Evolutionary conservation across 2,888 invertebrate species (phyloP).

Genomic region (Teleiodes luculella): DNA sequence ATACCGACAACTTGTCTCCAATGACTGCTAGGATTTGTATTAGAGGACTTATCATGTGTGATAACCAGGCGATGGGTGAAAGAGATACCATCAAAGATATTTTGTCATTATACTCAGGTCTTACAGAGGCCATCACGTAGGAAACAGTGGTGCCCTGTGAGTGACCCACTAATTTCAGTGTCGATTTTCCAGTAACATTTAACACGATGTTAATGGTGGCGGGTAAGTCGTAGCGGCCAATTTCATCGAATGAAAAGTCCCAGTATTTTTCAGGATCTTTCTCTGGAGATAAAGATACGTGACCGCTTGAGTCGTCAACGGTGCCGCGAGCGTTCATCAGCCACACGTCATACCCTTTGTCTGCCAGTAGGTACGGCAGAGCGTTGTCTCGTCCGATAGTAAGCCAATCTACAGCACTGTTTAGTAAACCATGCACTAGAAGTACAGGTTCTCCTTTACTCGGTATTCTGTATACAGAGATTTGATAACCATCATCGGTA

Average conservation of each 20-base stretch:
- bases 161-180: conserved; percentile 83
- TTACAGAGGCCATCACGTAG: conserved; percentile 75
- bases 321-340: conserved; percentile 88
- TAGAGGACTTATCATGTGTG: conserved; percentile 53
- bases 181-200: conserved; percentile 59
- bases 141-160: conserved; percentile 82
- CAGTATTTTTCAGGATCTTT: conserved; percentile 70
- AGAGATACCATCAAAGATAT: conserved; percentile 73
- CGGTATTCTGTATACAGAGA: conserved; percentile 50
- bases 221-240: conserved; percentile 87
- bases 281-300: conserved; percentile 53
- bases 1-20: neutral
- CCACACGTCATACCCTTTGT: conserved; percentile 86
- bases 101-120: conserved; percentile 77
- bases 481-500: conserved; percentile 52
- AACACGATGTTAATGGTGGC: conserved; percentile 86
- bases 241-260: conserved; percentile 89
- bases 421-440: conserved; percentile 57
- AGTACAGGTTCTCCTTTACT: conserved; percentile 46
- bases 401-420: conserved; percentile 57
- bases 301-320: conserved; percentile 75
- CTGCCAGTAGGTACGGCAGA: conserved; percentile 71
- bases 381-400: conserved; percentile 47
- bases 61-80: conserved; percentile 78
- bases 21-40: conserved; percentile 34